Conservation (phyloP, 2,797 vertebrate species). For the Erethizon dorsatum region DNA sequence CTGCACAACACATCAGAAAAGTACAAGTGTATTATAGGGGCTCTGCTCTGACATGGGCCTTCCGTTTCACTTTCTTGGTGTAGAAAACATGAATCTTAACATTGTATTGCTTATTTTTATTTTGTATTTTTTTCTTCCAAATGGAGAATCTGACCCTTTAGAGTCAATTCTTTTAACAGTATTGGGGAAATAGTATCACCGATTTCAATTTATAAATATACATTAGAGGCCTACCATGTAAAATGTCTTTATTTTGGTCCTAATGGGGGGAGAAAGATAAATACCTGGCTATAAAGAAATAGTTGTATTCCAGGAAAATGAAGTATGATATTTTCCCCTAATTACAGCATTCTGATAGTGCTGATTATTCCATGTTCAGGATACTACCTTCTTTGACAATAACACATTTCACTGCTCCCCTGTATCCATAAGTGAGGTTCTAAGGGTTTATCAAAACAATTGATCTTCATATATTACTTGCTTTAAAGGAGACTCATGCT, state of each 20-base stretch:
- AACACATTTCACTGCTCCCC: not conserved
- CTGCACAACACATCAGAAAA: slow-evolving; percentile 24
- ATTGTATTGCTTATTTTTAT: not conserved
- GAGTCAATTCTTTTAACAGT: not conserved
- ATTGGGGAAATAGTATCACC: not conserved
- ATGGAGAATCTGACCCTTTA: not conserved
- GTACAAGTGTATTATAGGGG: not conserved
- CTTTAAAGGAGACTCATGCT: slow-evolving; percentile 1
- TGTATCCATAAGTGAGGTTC: not conserved
- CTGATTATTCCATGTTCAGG: slow-evolving; percentile 17
- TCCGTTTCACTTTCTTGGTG: slow-evolving; percentile 43
- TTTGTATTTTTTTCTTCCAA: slow-evolving; percentile 49
- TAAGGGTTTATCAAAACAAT: not conserved
- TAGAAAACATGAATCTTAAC: slow-evolving; percentile 7
- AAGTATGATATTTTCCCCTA: not conserved
- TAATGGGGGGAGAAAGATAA: not conserved
- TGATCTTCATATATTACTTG: slow-evolving; percentile 16
- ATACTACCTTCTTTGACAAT: slow-evolving; percentile 11
- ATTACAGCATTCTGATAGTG: not conserved
- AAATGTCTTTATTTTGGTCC: not conserved
- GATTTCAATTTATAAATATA: slow-evolving; percentile 28
- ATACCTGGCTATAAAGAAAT: slow-evolving; percentile 51
- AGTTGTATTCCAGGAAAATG: not conserved
- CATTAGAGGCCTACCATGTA: not conserved
- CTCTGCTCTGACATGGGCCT: not conserved